Evolutionary conservation across 2,113 vertebrate species (phyloP).

Genomic region (Siphamia tubifer): DNA sequence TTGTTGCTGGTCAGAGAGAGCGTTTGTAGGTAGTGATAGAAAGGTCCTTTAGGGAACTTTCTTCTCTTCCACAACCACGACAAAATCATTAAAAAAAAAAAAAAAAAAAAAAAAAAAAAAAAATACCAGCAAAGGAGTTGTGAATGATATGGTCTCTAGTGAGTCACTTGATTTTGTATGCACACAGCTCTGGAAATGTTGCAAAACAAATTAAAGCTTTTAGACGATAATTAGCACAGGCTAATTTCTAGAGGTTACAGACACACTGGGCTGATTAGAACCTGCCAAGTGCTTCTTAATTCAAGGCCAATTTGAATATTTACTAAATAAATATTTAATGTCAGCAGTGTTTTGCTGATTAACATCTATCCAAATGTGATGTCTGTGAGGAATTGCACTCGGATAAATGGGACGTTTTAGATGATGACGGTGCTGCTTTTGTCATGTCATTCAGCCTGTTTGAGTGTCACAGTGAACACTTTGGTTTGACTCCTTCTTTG

Average conservation of each 20-base stretch:
- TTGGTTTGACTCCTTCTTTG: no score
- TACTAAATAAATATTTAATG: constrained; percentile 50
- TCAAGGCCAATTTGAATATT: constrained; percentile 75
- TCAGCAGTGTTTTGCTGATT: constrained; percentile 43
- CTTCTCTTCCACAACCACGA: constrained; percentile 53
- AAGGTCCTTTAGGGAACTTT: constrained; percentile 87
- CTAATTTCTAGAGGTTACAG: constrained; percentile 84
- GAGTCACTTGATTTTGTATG: constrained; percentile 68
- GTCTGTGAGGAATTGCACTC: constrained; percentile 10
- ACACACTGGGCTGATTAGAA: constrained; percentile 81
- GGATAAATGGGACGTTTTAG: neutral
- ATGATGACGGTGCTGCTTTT: neutral
- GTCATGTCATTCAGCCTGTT: neutral
- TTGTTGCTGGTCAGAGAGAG: constrained; percentile 89
- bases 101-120: constrained; percentile 26
- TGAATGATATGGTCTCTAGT: constrained; percentile 80
- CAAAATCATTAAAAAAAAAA: constrained; percentile 32
- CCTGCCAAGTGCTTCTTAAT: constrained; percentile 75
- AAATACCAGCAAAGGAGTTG: constrained; percentile 60
- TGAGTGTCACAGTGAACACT: no score
- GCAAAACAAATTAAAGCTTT: constrained; percentile 86
- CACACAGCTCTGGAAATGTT: constrained; percentile 78
- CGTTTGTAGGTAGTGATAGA: constrained; percentile 89
- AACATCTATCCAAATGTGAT: constrained; percentile 25
- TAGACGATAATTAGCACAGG: constrained; percentile 84